These are phyloP conservation scores for Podarcis siculus DNA, from an alignment of 2,797 vertebrate genomes.

Conservation along the genomic window DNA sequence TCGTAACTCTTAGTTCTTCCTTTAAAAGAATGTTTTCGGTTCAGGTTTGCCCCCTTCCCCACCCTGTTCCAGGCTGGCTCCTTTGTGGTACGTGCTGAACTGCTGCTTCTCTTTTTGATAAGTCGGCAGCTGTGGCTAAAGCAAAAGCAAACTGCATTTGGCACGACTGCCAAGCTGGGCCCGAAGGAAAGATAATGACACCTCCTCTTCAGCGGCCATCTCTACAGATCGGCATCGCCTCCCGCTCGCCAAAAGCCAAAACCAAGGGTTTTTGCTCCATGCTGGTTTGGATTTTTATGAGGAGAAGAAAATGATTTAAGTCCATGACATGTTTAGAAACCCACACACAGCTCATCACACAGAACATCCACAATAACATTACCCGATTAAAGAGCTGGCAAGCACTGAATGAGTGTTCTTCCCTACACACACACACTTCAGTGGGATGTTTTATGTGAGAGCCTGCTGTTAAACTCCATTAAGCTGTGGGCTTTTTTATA, in stretches of 20 bases:
- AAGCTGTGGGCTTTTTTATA: not conserved
- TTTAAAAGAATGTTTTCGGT: not conserved
- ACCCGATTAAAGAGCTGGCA: not conserved
- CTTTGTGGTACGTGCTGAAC: not conserved
- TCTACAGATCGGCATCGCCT: not conserved
- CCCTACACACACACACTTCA: not conserved
- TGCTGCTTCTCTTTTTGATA: not conserved
- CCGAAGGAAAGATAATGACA: not conserved
- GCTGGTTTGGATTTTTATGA: constrained; percentile 14
- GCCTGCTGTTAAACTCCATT: not conserved
- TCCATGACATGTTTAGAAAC: not conserved
- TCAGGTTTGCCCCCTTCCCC: not conserved
- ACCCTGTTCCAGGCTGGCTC: not conserved
- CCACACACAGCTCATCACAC: not conserved
- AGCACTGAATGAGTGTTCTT: not conserved
- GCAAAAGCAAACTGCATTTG: not conserved
- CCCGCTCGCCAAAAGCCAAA: not conserved
- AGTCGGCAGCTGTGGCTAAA: not conserved
- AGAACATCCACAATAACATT: not conserved
- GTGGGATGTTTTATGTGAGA: not conserved
- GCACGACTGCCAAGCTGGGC: not conserved
- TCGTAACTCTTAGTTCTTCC: not conserved
- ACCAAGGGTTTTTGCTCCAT: not conserved
- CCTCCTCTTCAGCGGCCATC: not conserved
- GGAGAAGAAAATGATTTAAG: not conserved